Conservation (phyloP, 2,113 vertebrate genomes). For the Pseudorasbora parva region DNA sequence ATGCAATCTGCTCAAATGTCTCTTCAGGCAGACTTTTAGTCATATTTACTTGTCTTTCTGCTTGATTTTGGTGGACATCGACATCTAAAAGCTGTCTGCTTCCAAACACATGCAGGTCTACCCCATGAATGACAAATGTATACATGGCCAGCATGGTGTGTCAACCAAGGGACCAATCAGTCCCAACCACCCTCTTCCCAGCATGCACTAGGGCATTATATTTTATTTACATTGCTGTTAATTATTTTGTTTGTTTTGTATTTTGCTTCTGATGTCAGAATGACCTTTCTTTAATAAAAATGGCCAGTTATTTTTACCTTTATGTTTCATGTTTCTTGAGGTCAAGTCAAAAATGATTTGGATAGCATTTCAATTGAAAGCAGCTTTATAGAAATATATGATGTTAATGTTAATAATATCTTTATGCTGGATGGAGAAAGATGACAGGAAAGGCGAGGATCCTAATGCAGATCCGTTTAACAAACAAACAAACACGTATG, state of each 20-base stretch:
- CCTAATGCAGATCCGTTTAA: too few species aligned
- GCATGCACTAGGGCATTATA: not conserved
- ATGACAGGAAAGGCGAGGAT: too few species aligned
- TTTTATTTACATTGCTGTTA: not conserved
- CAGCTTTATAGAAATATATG: too few species aligned
- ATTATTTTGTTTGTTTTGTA: not conserved
- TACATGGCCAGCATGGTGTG: not conserved
- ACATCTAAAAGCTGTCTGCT: slow-evolving; percentile 8
- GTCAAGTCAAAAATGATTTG: not conserved
- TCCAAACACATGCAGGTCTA: not conserved
- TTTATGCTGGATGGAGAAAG: too few species aligned
- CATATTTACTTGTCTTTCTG: slow-evolving; percentile 7
- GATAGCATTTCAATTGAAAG: too few species aligned
- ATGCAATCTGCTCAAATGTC: slow-evolving; percentile 18
- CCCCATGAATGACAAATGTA: not conserved
- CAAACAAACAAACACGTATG: too few species aligned
- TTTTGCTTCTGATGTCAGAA: not conserved
- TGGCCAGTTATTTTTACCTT: not conserved
- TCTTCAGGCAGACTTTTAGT: not conserved
- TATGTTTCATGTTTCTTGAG: not conserved
- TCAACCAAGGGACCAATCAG: not conserved
- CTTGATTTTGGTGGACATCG: not conserved
- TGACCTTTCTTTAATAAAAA: not conserved
- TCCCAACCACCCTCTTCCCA: not conserved
- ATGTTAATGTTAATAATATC: too few species aligned